Base-by-base conservation (phyloP, 1,140 invertebrate species). In the Gryon sp. region DNA sequence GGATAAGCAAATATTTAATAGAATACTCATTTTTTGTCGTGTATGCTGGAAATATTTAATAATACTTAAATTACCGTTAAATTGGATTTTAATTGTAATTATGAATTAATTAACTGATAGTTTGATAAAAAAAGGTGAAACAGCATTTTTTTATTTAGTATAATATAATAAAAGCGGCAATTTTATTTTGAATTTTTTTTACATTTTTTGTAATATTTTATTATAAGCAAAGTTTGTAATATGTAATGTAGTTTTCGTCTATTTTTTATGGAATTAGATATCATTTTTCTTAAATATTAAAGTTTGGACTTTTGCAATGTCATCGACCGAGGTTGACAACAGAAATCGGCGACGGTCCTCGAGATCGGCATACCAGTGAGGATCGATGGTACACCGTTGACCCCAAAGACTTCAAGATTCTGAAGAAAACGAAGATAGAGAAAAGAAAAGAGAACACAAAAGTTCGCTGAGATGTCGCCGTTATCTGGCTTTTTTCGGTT, bases 361-460 rank as follows among this genome's bases (percentile, higher is more conserved):
- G 43, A 65, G 59, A 73, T 53, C 59, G 59, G 50, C 70, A 66
- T 65, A 57, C 52, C 52, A 52, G 55, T 20, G 59, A 38, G 69
- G 52, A 73, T 73, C 50, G 50, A 63, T 73, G 69, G 69, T 41
- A 41, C 68, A 53, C 53, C 19, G 53, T 30, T 69, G 69, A 65
- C 45, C 70, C 36, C 40, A 5, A 20, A 32, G 60, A 65, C 60
- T 60, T 40, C 45, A 34, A 52, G 28, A 50, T 57, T 41, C 57
- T n/a, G 59, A 73, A 73, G 59, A 55, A 73, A 73, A 63, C 57
- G 69, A 57, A 73, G 69, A 73, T 22, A 48, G n/a, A n/a, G 32
- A 41, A 50, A 57, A 59, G 52, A 15, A 73, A 57, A 55, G 46
- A 73, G 59, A n/a, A n/a, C 19, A 48, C 30, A 46, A 60, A 73